Evolutionary conservation across 2,113 vertebrate genomes (phyloP).

Genomic region (Pelecanus crispus): DNA sequence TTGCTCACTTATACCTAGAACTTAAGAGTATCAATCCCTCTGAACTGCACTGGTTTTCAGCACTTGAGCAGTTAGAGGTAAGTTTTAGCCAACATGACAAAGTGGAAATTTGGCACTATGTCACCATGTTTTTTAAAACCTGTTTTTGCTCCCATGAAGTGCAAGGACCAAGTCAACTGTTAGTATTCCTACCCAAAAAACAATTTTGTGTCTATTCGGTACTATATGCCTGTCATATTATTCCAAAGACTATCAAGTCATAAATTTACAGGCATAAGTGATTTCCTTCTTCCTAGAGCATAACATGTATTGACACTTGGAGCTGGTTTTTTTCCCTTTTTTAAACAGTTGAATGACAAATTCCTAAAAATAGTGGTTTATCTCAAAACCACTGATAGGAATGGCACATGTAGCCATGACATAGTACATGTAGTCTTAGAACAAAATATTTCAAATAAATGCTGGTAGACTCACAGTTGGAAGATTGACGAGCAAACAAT

Average conservation of each 20-base stretch:
- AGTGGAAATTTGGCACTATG: background rate
- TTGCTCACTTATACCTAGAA: background rate
- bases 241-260: background rate
- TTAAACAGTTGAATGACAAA: background rate
- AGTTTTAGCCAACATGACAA: background rate
- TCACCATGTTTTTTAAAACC: background rate
- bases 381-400: background rate
- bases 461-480: background rate
- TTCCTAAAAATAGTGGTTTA: background rate
- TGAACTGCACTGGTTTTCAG: background rate
- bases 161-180: background rate
- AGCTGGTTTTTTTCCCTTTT: background rate
- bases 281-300: background rate
- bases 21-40: background rate
- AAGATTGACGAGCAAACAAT: background rate
- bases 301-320: background rate
- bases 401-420: background rate
- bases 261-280: background rate
- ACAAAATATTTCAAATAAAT: background rate
- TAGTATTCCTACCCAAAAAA: background rate
- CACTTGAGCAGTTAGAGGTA: background rate
- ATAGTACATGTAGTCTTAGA: background rate
- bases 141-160: background rate
- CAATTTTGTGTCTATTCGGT: background rate
- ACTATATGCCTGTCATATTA: background rate